Percentiles rank a stretch among this genome's conserved stretches.
Evolutionary conservation across 2,113 vertebrate genomes (phyloP).

Genomic region (Prunella himalayana): DNA sequence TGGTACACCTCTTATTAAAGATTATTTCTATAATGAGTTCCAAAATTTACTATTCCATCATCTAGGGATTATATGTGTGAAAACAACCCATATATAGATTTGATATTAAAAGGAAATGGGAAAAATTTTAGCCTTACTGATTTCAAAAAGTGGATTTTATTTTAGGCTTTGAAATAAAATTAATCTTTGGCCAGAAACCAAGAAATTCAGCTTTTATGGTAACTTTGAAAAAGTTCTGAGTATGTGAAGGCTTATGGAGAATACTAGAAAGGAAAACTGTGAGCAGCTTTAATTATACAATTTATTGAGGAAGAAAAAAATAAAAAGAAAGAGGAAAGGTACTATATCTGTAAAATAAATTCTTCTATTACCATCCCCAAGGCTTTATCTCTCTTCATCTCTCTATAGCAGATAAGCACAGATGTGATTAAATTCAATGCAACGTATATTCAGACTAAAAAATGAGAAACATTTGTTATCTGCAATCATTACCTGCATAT

Average conservation of each 20-base stretch:
- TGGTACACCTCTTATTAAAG: not conserved
- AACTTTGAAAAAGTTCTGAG: not conserved
- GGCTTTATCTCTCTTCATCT: not conserved
- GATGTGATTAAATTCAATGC: not conserved
- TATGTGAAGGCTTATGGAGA: not conserved
- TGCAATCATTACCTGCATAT: not conserved
- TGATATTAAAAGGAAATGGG: not conserved
- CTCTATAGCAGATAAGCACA: not conserved
- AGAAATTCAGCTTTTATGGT: not conserved
- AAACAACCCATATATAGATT: not conserved
- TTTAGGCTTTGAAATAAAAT: conserved; percentile 17
- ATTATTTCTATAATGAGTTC: not conserved
- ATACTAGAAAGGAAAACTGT: not conserved
- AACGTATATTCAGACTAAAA: not conserved
- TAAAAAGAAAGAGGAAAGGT: not conserved
- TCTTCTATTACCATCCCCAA: not conserved
- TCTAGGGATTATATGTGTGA: not conserved
- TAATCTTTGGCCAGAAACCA: conserved; percentile 13
- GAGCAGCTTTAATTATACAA: not conserved
- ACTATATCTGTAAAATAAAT: not conserved
- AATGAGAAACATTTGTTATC: not conserved
- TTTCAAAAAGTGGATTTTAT: conserved; percentile 2
- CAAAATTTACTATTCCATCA: not conserved
- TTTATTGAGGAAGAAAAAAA: not conserved
- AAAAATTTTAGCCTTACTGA: conserved; percentile 8